A percentile compares a stretch with the other conserved stretches of the same genome.
Conservation (phyloP, 2,888 invertebrate species). For the Pseudococcus jackbeardsleyi region DNA sequence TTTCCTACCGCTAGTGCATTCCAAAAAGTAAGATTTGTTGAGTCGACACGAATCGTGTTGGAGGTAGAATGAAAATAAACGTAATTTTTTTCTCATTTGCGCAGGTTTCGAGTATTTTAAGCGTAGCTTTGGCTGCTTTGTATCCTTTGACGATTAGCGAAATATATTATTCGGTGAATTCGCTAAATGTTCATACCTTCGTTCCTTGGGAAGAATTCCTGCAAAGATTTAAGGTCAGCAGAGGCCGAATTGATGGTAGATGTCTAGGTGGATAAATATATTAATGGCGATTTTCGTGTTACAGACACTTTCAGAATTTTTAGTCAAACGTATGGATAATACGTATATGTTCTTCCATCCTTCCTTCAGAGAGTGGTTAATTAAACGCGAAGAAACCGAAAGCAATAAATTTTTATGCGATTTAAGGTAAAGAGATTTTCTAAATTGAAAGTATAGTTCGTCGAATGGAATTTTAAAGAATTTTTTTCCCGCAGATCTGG, state of each 20-base stretch:
- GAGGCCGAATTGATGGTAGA: too few relatives aligned
- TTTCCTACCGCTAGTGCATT: constrained; percentile 93
- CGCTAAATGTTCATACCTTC: constrained; percentile 83
- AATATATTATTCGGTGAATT: constrained; percentile 93
- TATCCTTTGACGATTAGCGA: constrained; percentile 91
- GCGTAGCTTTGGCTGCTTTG: constrained; percentile 90
- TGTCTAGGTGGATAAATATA: neutral
- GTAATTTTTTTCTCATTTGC: neutral
- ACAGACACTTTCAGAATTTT: constrained; percentile 83
- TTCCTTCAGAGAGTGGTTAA: constrained; percentile 97
- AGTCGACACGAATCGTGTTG: too few relatives aligned
- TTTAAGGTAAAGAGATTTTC: constrained; percentile 72
- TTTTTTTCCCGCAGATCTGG: constrained; percentile 76
- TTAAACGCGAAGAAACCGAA: constrained; percentile 87
- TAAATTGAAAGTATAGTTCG: too few relatives aligned
- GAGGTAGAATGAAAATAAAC: too few relatives aligned
- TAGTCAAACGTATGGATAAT: constrained; percentile 91
- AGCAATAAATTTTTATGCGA: constrained; percentile 95
- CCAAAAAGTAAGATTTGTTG: constrained; percentile 75
- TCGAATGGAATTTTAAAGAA: neutral
- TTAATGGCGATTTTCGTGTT: constrained; percentile 65
- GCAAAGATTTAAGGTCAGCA: constrained; percentile 81
- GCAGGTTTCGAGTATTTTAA: constrained; percentile 84
- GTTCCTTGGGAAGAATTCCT: constrained; percentile 92
- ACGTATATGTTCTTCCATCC: constrained; percentile 99